These are phyloP conservation scores for Astur gentilis DNA, from an alignment of 2,113 vertebrate genomes.

Conservation along the genomic window DNA sequence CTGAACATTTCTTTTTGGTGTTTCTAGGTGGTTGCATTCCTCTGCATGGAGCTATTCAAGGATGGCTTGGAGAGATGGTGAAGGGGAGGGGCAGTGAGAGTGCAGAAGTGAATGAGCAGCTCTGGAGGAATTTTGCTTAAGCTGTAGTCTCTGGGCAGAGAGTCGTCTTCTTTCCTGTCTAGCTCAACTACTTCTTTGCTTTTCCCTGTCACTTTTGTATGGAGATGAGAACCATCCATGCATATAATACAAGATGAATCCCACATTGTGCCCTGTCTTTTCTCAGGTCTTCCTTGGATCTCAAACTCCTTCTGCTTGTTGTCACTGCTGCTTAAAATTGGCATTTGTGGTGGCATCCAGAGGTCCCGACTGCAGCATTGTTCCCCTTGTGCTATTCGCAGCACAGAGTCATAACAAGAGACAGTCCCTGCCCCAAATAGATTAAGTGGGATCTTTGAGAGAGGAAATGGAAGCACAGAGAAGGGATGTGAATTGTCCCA, in stretches of 20 bases:
- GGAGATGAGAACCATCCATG: not conserved
- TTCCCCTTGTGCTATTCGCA: slow-evolving; percentile 45
- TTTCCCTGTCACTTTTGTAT: not conserved
- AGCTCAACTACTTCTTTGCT: not conserved
- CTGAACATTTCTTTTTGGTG: not conserved
- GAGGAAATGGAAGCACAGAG: slow-evolving; percentile 45
- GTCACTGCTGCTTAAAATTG: slow-evolving; percentile 25
- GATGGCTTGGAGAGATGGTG: not conserved
- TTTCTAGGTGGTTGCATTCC: not conserved
- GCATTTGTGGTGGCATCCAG: slow-evolving; percentile 40
- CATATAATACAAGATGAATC: not conserved
- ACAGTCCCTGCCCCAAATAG: slow-evolving; percentile 36
- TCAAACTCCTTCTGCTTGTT: not conserved
- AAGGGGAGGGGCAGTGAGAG: not conserved
- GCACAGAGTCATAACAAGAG: slow-evolving; percentile 24
- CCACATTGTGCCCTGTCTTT: not conserved
- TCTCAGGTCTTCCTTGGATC: slow-evolving; percentile 11
- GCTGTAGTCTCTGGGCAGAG: not conserved
- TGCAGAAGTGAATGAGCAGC: not conserved
- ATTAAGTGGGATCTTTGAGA: slow-evolving; percentile 52
- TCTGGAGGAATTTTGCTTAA: not conserved
- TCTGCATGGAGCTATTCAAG: not conserved
- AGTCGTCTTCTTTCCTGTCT: not conserved
- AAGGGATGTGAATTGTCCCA: slow-evolving; percentile 46
- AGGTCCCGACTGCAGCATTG: slow-evolving; percentile 11